Evolutionary conservation across 2,797 vertebrate genomes (phyloP).

Genomic region (Trachops cirrhosus): DNA sequence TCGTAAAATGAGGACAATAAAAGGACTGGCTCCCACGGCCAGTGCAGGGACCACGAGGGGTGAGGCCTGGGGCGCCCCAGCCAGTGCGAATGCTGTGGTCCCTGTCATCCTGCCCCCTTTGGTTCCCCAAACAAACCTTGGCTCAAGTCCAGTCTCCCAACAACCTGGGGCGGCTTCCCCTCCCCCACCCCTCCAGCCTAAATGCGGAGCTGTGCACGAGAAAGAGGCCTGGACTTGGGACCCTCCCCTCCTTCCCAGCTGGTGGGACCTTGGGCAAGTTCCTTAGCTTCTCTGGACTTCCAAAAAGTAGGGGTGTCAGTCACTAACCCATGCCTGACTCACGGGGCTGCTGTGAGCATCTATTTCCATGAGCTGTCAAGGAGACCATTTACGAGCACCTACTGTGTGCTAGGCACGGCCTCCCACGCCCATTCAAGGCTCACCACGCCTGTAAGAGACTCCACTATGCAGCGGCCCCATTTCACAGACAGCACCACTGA

Average conservation of each 20-base stretch:
- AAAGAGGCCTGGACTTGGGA: background rate
- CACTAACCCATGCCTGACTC: background rate
- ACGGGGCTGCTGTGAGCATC: background rate
- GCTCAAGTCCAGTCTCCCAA: background rate
- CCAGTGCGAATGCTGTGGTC: accelerated
- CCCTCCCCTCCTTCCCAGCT: background rate
- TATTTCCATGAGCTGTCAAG: accelerated
- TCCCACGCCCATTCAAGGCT: background rate
- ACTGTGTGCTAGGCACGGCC: background rate
- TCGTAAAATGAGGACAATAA: background rate
- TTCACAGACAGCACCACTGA: background rate
- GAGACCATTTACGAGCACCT: background rate
- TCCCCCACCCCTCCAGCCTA: background rate
- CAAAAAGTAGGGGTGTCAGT: background rate
- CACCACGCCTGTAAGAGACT: background rate
- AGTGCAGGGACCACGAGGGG: background rate
- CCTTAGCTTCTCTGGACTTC: background rate
- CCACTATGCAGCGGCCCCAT: background rate
- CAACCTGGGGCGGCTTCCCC: background rate
- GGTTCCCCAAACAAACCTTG: background rate
- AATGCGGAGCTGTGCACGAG: background rate
- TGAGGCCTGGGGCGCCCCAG: accelerated
- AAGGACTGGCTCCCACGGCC: accelerated
- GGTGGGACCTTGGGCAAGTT: background rate
- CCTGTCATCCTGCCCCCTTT: too few species aligned